These are phyloP conservation scores for Rhinogobio ventralis DNA, from an alignment of 2,797 vertebrate species.

Conservation along the genomic window DNA sequence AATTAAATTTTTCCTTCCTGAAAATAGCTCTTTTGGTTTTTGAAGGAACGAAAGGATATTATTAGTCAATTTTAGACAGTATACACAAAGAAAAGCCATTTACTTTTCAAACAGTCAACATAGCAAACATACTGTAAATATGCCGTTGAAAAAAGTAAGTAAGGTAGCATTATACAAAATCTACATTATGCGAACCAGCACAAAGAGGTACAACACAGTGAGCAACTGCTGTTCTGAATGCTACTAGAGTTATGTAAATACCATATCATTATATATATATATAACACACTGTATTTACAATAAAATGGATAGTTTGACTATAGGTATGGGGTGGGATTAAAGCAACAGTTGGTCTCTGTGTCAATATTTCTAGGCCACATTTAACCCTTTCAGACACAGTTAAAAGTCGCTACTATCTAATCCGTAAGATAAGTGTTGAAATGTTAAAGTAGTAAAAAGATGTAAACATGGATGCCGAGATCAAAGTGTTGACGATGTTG, in stretches of 20 bases:
- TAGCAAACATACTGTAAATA: not conserved
- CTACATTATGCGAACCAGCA: not conserved
- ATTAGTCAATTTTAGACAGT: not conserved
- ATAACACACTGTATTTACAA: not conserved
- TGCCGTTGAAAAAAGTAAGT: not conserved
- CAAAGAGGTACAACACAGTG: not conserved
- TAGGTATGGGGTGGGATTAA: constrained; percentile 14
- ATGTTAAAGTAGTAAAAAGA: not conserved
- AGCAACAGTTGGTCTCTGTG: constrained; percentile 66
- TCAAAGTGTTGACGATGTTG: not conserved
- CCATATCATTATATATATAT: not conserved
- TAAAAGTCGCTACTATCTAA: constrained; percentile 16
- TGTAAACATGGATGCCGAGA: not conserved
- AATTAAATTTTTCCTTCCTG: not conserved
- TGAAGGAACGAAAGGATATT: not conserved
- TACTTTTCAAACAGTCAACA: not conserved
- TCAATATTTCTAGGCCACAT: constrained; percentile 57
- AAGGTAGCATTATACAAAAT: not conserved
- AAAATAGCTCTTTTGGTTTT: not conserved
- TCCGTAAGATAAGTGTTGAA: not conserved
- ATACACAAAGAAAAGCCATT: not conserved
- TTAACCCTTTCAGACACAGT: constrained; percentile 38
- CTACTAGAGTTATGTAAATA: not conserved
- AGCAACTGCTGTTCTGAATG: not conserved
- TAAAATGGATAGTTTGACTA: not conserved